Evolutionary conservation across 2,888 invertebrate species (phyloP), one percentile per base, ranked within the genome.

Genomic region (Anoncus sp.): DNA sequence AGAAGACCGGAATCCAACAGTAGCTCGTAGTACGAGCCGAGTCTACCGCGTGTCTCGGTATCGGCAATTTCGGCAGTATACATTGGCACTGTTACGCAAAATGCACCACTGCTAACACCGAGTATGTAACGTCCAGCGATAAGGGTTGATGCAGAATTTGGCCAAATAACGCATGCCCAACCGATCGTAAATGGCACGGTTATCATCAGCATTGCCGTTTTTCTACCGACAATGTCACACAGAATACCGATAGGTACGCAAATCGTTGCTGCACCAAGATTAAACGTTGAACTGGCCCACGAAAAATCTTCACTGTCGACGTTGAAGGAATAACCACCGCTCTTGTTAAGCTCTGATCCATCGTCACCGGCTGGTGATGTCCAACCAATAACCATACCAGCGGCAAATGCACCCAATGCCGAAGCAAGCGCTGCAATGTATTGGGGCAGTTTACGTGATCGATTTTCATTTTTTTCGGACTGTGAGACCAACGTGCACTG

Each of bases 21-120:
- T 35, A 98, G 91, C 89, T 98, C 98, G 89, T 97, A 97, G 87
- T 95, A 97, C 63, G 97, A 96, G 4, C 98, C 98, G 0, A 98
- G 91, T 0, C 95, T 94, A 1, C 98, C 98, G 74, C 98, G 93
- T 82, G 97, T 95, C 31, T 95, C 94, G 83, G 95, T 96, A 83
- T 97, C 95, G 0, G 97, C 94, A 55, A 97, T 97, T 92, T 98
- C 98, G 49, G 95, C 95, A 5, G 95, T 96, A 88, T 97, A 97
- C 79, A 97, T 94, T 0, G 98, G 98, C 0, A 96, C 96, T 0
- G 96, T 95, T 16, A 97, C 94, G 85, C 97, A 97, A 86, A 96
- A 96, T 0, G 97, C 96, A 20, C 97, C 97, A 27, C 94, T 95
- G 22, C 96, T 95, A 53, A 96, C 88, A 38, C 97, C 97, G 3